Evolutionary conservation across 2,113 vertebrate genomes (phyloP).

Genomic region (Elephas maximus): DNA sequence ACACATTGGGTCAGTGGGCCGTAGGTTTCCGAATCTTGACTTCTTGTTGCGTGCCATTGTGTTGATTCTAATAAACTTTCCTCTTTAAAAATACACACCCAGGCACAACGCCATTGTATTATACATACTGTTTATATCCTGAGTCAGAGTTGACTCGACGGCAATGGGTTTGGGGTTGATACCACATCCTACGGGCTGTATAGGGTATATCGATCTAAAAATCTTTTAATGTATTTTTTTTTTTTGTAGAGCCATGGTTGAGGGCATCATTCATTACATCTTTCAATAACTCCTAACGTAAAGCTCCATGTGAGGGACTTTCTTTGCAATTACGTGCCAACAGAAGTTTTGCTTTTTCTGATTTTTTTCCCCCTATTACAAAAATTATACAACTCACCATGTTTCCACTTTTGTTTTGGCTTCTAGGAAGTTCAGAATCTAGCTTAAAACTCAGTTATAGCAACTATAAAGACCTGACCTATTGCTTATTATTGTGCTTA

Average conservation of each 20-base stretch:
- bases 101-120: background rate
- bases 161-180: background rate
- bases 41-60: background rate
- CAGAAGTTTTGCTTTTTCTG: background rate
- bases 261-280: background rate
- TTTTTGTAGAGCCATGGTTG: background rate
- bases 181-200: background rate
- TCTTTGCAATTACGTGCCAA: constrained; percentile 11
- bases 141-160: too few relatives aligned
- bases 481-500: background rate
- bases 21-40: background rate
- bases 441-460: background rate
- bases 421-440: constrained; percentile 42
- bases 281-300: background rate
- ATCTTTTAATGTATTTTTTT: background rate
- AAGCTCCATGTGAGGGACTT: background rate
- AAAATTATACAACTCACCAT: background rate
- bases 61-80: background rate
- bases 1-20: background rate
- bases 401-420: constrained; percentile 14
- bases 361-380: background rate
- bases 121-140: background rate
- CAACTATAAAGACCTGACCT: background rate
- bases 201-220: background rate
- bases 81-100: background rate